These are phyloP conservation scores for Nomada flava DNA, from an alignment of 2,888 invertebrate genomes.

Conservation along the genomic window DNA sequence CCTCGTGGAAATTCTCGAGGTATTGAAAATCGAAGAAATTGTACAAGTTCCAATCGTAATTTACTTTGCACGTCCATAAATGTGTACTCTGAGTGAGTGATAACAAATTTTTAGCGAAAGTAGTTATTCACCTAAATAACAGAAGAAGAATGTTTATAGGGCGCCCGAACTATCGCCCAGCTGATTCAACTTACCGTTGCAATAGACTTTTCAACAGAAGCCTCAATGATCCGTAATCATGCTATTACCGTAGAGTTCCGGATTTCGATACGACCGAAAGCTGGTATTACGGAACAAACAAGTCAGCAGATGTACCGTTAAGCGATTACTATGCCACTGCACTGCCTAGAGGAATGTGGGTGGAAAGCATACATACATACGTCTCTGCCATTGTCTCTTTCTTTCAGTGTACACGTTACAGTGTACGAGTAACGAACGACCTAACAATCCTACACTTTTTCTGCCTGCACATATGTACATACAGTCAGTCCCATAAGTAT, in stretches of 20 bases:
- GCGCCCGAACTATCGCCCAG: no score
- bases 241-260: constrained; percentile 24
- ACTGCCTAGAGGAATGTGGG: constrained; percentile 77
- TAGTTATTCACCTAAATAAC: no score
- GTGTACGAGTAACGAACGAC: neutral
- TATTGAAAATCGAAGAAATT: no score
- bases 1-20: no score
- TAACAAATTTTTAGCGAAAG: no score
- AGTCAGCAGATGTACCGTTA: constrained; percentile 77
- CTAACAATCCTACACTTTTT: constrained; percentile 18
- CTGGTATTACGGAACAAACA: constrained; percentile 74
- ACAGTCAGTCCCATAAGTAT: no score
- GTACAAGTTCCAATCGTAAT: no score
- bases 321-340: constrained; percentile 78
- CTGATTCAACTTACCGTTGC: no score
- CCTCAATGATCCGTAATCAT: neutral
- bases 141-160: no score
- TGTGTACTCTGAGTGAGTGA: no score
- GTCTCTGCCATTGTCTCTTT: constrained; percentile 60
- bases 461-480: neutral
- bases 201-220: neutral
- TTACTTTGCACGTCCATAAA: no score
- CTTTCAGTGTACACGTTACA: neutral
- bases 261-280: constrained; percentile 67
- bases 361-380: constrained; percentile 72